Conservation (phyloP, 2,113 vertebrate genomes). For the Podocnemis expansa region DNA sequence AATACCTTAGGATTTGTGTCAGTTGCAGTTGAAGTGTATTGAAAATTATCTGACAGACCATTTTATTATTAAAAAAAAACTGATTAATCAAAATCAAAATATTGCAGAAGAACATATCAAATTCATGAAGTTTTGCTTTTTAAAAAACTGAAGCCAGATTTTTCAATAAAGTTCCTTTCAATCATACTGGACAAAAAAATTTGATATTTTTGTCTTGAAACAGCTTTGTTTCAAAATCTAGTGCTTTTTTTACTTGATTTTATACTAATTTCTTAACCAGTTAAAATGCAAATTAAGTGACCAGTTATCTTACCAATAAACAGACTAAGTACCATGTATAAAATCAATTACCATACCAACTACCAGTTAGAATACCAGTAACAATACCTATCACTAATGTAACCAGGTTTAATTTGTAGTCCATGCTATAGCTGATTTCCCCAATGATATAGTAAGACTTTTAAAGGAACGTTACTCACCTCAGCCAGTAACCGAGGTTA, state of each 20-base stretch:
- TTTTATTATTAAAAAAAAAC: background rate
- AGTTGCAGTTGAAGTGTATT: background rate
- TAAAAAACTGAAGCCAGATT: too few species aligned
- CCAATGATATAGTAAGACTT: background rate
- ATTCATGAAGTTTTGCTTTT: too few species aligned
- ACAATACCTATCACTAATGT: background rate
- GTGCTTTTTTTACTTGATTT: background rate
- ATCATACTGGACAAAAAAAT: too few species aligned
- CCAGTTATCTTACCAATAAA: background rate
- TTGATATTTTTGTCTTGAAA: too few species aligned
- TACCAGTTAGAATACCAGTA: background rate
- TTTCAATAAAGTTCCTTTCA: too few species aligned
- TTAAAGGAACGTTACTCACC: too few species aligned
- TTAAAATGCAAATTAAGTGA: background rate
- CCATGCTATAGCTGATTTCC: background rate
- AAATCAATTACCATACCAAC: too few species aligned
- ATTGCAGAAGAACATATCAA: too few species aligned
- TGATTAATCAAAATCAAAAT: too few species aligned
- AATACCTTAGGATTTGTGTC: background rate
- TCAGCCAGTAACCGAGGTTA: too few species aligned
- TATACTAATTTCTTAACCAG: background rate
- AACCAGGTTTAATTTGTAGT: background rate
- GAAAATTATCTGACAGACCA: background rate
- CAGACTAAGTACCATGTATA: background rate
- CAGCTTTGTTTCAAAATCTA: background rate